Base-by-base conservation (phyloP, 2,797 vertebrate genomes). In the Pantherophis vulpinus region DNA sequence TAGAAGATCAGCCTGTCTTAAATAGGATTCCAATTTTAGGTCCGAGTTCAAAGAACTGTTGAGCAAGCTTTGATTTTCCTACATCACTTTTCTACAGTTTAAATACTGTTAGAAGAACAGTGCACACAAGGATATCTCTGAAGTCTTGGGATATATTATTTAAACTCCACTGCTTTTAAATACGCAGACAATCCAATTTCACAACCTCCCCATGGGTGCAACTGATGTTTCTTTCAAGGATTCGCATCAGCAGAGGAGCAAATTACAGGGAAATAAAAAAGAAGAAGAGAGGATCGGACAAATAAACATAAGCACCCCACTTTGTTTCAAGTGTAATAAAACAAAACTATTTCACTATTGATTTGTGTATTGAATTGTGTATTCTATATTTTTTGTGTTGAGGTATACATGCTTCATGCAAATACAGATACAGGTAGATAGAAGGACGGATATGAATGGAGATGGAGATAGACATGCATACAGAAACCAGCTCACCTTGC, bases 281-380 rank as follows among this genome's bases (percentile, higher is more conserved):
- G 66, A 70, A 70, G 66, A 79, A 79, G 37, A 79, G 74, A 47
- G 37, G 74, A 83, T 47, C 0, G 37, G 74, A 25, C 37, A 74
- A 60, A 54, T 13, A 90, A 54, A 16, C 37, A 29, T 61, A 6
- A 59, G 10, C 29, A 55, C 60, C n/a, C 23, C 12, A 27, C 6
- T 37, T 61, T n/a, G 14, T 13, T 92, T 87, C 0, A 12, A 90
- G 32, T 54, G 51, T 9, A 93, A 83, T 55, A 91, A 94, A 94
- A 13, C 63, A 88, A 87, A 93, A 58, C 60, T 70, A 86, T 93
- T 95, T 94, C 79, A 42, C 12, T 87, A 51, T 42, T 93, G 90
- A 88, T 23, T 91, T 91, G 58, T 54, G 14, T 70, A 70, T 70
- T 70, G 66, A 16, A 91, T 83, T 32, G 89, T 74, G 93, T 54